Base-by-base conservation (phyloP, 2,888 invertebrate species). In the Aplocera efformata region DNA sequence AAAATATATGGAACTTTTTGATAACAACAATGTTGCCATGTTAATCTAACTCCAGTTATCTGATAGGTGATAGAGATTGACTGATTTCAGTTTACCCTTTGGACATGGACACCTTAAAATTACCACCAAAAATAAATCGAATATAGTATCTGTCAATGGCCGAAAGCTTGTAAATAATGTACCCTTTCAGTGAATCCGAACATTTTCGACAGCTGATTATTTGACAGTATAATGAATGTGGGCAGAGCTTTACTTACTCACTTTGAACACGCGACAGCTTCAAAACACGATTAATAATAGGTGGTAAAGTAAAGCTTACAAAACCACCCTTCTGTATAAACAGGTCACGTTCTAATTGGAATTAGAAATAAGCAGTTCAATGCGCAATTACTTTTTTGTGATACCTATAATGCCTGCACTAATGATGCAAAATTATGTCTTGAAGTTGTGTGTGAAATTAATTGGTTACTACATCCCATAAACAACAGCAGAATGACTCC, bases 211-310 rank as follows among this genome's bases (percentile, higher is more conserved):
- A 17, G 13, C 13, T 17, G 13, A 17, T 17, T 17, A 21, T 6
- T 13, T 11, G 3, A 10, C 9, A 11, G 7, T 3, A n/a, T 22
- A 3, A 23, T 7, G 1, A 32, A 13, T 22, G 22, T 22, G 28
- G 7, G 11, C 28, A 4, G 9, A 6, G 7, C 35, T 6, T 44
- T 32, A 32, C 29, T 5, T 3, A 6, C 36, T 32, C 29, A 32
- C 32, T 5, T 17, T 17, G 13, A 45, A 40, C 45, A 45, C 45
- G 45, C 45, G 32, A 45, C 32, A 29, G 36, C 40, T 45, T 41
- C 26, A 29, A 30, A 45, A 40, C 45, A 45, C 40, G 40, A 45
- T 45, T 40, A 45, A 45, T 45, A 45, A 40, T 41, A 40, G 40
- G 35, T 29, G 40, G 40, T 32, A 30, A 33, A 26, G 29, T 39